Percentiles rank a stretch among this genome's conserved stretches.
These are phyloP conservation scores for Magallana ariakensis DNA, from an alignment of 1,140 invertebrate species.

Conservation along the genomic window DNA sequence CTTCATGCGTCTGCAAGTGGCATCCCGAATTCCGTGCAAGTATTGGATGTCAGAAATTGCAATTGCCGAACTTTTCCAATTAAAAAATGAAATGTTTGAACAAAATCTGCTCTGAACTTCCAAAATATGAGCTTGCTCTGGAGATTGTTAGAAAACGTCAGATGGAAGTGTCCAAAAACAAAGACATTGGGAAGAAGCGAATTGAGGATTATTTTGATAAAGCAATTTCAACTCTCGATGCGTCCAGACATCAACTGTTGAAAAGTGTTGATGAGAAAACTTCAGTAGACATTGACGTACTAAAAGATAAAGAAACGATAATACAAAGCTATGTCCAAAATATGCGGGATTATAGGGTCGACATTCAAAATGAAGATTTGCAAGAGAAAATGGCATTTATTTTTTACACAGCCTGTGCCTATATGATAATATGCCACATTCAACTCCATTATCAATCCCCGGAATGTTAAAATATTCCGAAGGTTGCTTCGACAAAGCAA, in stretches of 20 bases:
- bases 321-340: neutral
- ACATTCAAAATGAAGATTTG: neutral
- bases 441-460: neutral
- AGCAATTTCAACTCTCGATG: neutral
- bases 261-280: neutral
- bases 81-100: neutral
- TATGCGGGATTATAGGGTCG: neutral
- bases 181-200: neutral
- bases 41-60: neutral
- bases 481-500: neutral
- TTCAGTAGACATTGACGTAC: neutral
- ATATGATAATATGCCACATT: neutral
- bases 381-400: neutral
- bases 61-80: neutral
- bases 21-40: neutral
- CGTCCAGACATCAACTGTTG: neutral
- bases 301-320: neutral
- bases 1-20: neutral
- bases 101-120: neutral
- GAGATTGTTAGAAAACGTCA: neutral
- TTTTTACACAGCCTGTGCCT: neutral
- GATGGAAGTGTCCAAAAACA: neutral
- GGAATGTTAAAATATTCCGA: neutral
- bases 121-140: neutral
- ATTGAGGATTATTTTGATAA: neutral